Base-by-base conservation (phyloP, 2,113 vertebrate species). In the Gnathonemus longibarbis region DNA sequence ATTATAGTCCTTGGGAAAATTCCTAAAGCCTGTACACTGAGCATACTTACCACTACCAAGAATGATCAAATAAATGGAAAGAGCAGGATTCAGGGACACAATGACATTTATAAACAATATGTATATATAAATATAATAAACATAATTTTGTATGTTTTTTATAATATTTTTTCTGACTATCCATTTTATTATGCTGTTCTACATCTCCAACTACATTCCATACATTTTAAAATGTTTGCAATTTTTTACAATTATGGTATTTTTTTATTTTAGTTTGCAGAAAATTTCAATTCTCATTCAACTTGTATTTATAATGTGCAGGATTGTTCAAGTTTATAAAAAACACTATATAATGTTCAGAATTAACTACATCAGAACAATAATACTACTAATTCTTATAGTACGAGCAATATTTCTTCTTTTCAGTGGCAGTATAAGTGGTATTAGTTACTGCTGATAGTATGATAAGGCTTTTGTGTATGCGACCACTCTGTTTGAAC, bases 1-100 rank as follows among this genome's bases (percentile, higher is more conserved):
- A 95, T 95, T 96, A 90, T 84, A 90, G 70, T 45, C 17, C 50
- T 15, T 39, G 77, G 50, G 52, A 42, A 84, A 39, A 35, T 10
- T 3, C 15, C 45, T 50, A 21, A 24, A 24, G 19, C 21, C 35
- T 53, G 1, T 15, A 80, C 49, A 50, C 88, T n/a, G 84, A 13
- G 17, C 24, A 49, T 48, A 24, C n/a, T 70, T 17, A 52, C 2
- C 1, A 13, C 24, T 87, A n/a, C 49, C 15, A 17, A 49, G 31
- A 31, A 87, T 8, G 50, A 21, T 31, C 11, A 58, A 52, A 52
- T 35, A 2, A 35, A 27, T 35, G 27, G 31, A 85, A 87, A 58
- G 15, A 87, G 13, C 86, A 53, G 15, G 31, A 53, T 58, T 15
- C 49, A 56, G 27, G 42, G 86, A 35, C 50, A 52, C 13, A 87